Evolutionary conservation across 1,140 invertebrate species (phyloP).

Genomic region (Mactra quadrangularis): DNA sequence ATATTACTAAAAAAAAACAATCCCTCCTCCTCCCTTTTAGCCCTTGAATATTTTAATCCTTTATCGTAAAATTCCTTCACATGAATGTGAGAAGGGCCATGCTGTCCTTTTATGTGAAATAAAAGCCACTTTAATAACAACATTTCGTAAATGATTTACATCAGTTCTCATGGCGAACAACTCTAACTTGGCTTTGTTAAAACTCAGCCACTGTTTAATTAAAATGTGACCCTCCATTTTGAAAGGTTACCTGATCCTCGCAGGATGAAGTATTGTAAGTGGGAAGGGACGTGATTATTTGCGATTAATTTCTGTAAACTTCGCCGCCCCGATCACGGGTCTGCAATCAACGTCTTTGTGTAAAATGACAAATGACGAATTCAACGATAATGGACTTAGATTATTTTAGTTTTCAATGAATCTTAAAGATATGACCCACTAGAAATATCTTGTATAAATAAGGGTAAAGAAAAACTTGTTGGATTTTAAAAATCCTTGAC

Average conservation of each 20-base stretch:
- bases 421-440: conserved; percentile 52
- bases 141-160: conserved; percentile 64
- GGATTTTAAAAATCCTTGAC: conserved; percentile 50
- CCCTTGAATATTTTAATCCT: conserved; percentile 60
- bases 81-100: background rate
- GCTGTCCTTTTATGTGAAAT: conserved; percentile 50
- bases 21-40: conserved; percentile 21
- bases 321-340: conserved; percentile 60
- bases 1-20: conserved; percentile 6
- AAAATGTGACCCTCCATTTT: conserved; percentile 65
- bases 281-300: conserved; percentile 62
- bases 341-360: conserved; percentile 62
- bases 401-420: conserved; percentile 63
- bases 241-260: conserved; percentile 50
- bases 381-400: conserved; percentile 55
- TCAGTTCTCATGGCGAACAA: conserved; percentile 51
- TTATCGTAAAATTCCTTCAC: conserved; percentile 62
- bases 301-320: conserved; percentile 63
- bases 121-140: conserved; percentile 63
- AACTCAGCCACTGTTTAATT: conserved; percentile 58
- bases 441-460: conserved; percentile 54
- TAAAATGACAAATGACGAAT: conserved; percentile 61
- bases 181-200: conserved; percentile 37
- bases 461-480: conserved; percentile 52
- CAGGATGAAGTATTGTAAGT: conserved; percentile 39